Evolutionary conservation across 2,113 vertebrate species (phyloP), one percentile per base, ranked within the genome.

Genomic region (Thermophis baileyi): DNA sequence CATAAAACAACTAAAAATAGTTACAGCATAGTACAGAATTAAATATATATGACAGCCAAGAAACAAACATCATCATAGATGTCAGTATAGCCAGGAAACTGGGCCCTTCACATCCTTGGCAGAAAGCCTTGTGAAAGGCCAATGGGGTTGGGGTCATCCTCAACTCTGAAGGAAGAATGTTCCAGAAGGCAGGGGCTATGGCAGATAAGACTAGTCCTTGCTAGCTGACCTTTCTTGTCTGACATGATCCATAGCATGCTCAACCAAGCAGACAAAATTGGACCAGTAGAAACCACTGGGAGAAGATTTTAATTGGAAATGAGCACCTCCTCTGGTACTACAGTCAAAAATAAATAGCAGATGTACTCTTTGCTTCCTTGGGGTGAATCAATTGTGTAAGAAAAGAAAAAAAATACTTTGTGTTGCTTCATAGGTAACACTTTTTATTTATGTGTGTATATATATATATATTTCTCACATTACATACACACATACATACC

Each of bases 341-440:
- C 88, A 89, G 57, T 91, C 46, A 47, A 86, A 95, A 93, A 90
- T 93, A 95, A 91, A 92, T 30, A 57, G 22, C 47, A 93, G 89
- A 89, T 25, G 22, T 27, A 49, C 1, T 87, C 0, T 90, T 94
- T 22, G 44, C 16, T 6, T 18, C 96, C 35, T 94, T 94, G 35
- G 60, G 89, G 93, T 96, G 92, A 94, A 93, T 93, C 24, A 95
- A 94, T 96, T 93, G 93, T 9, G 60, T 93, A 27, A 94, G 44
- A 94, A 93, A 93, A 88, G 91, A 95, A 92, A 16, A 91, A 54
- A 93, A 63, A 49, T 63, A 9, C 6, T 57, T 7, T 85, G 47
- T 54, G 53, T 90, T 46, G 51, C 44, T 86, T 24, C 1, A 1
- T 47, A 92, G 40, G 5, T 92, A 7, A 63, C 55, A 40, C 30